Conservation (phyloP, 2,113 vertebrate species). For the Sinocyclocheilus grahami region DNA sequence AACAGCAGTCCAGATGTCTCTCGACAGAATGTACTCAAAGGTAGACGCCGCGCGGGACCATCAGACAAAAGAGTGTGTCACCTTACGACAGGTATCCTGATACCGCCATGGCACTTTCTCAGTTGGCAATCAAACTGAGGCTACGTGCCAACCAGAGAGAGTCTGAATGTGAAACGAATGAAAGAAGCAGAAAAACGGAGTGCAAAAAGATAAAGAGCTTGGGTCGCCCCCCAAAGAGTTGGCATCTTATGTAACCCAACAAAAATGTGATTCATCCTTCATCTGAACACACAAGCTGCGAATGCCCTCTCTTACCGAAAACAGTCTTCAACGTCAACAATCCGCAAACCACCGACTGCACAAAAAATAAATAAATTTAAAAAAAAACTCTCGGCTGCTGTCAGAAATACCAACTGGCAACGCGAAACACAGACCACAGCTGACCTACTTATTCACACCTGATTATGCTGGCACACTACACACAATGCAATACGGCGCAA, state of each 20-base stretch:
- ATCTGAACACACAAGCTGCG: slow-evolving; percentile 41
- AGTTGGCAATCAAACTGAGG: slow-evolving; percentile 43
- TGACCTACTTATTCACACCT: slow-evolving; percentile 49
- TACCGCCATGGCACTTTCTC: slow-evolving; percentile 40
- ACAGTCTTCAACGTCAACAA: background rate
- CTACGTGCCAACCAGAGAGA: slow-evolving; percentile 37
- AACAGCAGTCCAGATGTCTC: slow-evolving; percentile 42
- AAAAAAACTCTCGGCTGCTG: background rate
- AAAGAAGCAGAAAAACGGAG: background rate
- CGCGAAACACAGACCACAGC: slow-evolving; percentile 6
- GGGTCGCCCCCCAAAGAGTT: slow-evolving; percentile 1
- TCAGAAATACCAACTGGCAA: slow-evolving; percentile 19
- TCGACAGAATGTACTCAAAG: background rate
- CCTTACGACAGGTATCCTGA: slow-evolving; percentile 19
- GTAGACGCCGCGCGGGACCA: background rate
- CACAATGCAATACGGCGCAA: slow-evolving; percentile 39
- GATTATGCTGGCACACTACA: slow-evolving; percentile 39
- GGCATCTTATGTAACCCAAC: slow-evolving; percentile 48
- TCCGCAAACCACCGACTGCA: background rate
- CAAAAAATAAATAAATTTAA: background rate
- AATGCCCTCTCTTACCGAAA: background rate
- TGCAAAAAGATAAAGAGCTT: slow-evolving; percentile 11
- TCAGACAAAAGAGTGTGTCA: slow-evolving; percentile 29
- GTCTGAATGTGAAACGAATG: slow-evolving; percentile 1
- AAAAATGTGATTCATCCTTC: slow-evolving; percentile 56